Evolutionary conservation across 2,888 invertebrate species (phyloP), one percentile per base, ranked within the genome.

Genomic region (Drosophila mercatorum): DNA sequence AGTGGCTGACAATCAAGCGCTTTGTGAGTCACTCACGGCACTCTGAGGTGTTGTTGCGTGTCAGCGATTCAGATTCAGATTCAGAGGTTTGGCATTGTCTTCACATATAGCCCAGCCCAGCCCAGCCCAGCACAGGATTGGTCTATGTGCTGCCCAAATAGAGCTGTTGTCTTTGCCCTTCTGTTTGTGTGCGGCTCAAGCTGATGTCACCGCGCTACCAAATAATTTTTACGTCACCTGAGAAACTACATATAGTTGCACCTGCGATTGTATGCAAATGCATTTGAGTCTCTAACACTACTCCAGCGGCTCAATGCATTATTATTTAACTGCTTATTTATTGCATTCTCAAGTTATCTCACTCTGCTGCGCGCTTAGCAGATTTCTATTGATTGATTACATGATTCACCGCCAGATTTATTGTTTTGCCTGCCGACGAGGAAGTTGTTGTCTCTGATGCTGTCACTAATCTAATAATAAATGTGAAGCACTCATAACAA

Each of bases 181-280:
- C 52, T 69, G 61, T 43, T 67, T 59, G 64, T 60, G 41, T 52
- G 72, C 51, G 55, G 65, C 46, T 68, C 22, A 5, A 31, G 64
- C 60, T 83, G 83, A 85, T 81, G 86, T 83, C 83, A 82, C 46
- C 56, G 53, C 14, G 17, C 34, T 65, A 41, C 62, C 56, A 52
- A 38, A 44, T 57, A 58, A 38, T 73, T 71, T 73, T 71, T 59
- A 72, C 84, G 75, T 82, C 82, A 80, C 62, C 62, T 38, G 38
- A 12, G 36, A 38, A 51, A 43, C 17, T 8, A 38, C 34, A 28
- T 5, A 3, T 36, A 26, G 14, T 34, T 59, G 56, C 70, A 62
- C 28, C 43, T 57, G 47, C 22, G 56, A 73, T 80, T 81, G 76
- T 83, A 74, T 83, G 76, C 74, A 78, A 80, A 78, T 75, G 63